These are phyloP conservation scores for Vicugna pacos DNA, from an alignment of 2,113 vertebrate genomes.

Conservation along the genomic window DNA sequence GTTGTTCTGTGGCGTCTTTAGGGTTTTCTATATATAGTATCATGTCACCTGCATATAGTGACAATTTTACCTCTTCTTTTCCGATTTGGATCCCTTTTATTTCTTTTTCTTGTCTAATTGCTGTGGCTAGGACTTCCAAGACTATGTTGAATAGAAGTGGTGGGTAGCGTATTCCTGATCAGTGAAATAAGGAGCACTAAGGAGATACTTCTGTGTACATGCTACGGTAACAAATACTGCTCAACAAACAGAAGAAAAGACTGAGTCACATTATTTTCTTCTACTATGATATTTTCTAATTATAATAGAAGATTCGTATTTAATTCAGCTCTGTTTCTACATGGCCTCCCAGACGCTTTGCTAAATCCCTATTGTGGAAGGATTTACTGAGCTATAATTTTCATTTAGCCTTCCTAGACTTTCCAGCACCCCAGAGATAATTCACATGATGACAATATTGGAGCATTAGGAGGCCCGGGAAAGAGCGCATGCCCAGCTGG, in stretches of 20 bases:
- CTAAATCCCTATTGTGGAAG: neutral
- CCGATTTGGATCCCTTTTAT: too few relatives aligned
- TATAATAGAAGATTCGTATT: slow-evolving; percentile 26
- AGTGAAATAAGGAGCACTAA: neutral
- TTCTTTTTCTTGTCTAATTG: too few relatives aligned
- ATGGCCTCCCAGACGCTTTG: neutral
- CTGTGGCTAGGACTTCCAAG: too few relatives aligned
- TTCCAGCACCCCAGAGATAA: neutral
- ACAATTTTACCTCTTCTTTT: too few relatives aligned
- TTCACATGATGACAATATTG: neutral
- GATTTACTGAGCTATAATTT: neutral
- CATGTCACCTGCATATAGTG: too few relatives aligned
- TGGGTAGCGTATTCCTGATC: neutral
- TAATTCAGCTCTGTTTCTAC: neutral
- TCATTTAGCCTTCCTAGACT: neutral
- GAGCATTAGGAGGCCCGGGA: neutral
- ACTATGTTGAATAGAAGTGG: too few relatives aligned
- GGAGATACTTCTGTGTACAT: neutral
- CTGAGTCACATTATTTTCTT: neutral
- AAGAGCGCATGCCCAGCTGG: neutral
- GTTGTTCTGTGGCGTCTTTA: too few relatives aligned
- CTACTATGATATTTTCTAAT: neutral
- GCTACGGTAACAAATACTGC: neutral
- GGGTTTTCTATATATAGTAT: too few relatives aligned
- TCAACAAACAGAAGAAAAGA: neutral